Evolutionary conservation across 2,113 vertebrate genomes (phyloP), one percentile per base, ranked within the genome.

Genomic region (Lepus americanus): DNA sequence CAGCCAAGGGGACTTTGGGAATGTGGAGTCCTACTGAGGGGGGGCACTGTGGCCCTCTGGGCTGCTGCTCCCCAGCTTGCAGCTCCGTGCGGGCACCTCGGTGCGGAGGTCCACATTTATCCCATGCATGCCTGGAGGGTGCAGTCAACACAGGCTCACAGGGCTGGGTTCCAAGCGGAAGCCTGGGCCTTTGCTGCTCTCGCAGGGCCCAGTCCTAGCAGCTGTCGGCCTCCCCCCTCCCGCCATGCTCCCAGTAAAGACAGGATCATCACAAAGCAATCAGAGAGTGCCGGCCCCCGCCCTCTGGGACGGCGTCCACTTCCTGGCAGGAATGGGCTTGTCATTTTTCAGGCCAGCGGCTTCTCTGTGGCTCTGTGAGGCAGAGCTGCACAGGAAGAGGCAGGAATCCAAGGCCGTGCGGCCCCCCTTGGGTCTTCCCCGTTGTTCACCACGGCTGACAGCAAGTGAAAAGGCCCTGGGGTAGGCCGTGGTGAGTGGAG

Each of bases 61-160:
- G n/a, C 39, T 13, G 27, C 14, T 10, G 29, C 16, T 2, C 1
- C 31, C n/a, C 1, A 3, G 29, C 29, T 0, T 0, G 3, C 31
- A 79, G 44, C 5, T 0, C 25, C 0, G 25, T 2, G 3, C 31
- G 12, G 9, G 44, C 49, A 22, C 59, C 72, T n/a, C 31, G 6
- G 14, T 25, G 3, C 5, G 72, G 33, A 44, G 36, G 12, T 84
- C 78, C 27, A 19, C 69, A 33, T 22, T 31, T 49, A 39, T 66
- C 39, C 84, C 27, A 72, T 16, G 23, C n/a, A 23, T 1, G 0
- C n/a, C 44, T 9, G n/a, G 5, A 23, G 49, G 33, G 63, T 16
- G 13, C 33, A 83, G 19, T 4, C 23, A n/a, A 72, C 27, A 3
- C 39, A 13, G 3, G n/a, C 73, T 16, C 31, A 17, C 0, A 0